Evolutionary conservation across 2,797 vertebrate species (phyloP).

Genomic region (Limosa lapponica): DNA sequence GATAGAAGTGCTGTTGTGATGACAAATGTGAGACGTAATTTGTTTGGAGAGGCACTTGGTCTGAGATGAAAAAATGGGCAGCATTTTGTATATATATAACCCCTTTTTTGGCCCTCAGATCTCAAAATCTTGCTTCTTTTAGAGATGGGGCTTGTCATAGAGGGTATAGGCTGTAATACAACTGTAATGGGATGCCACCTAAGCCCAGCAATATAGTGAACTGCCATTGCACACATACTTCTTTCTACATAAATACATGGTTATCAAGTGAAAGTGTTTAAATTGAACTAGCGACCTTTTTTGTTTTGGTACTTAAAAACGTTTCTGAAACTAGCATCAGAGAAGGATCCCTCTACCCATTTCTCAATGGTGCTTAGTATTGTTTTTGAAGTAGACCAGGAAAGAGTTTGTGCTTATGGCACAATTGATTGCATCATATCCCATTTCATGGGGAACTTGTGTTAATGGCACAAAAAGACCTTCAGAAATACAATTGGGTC

Average conservation of each 20-base stretch:
- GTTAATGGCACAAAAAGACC: background rate
- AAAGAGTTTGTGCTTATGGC: background rate
- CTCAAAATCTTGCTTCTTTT: background rate
- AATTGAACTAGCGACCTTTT: background rate
- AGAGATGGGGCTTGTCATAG: background rate
- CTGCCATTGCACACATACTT: background rate
- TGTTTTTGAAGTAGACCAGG: background rate
- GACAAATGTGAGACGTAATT: accelerated
- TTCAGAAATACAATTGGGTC: background rate
- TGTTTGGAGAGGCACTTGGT: background rate
- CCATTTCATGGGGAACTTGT: background rate
- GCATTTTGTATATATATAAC: background rate
- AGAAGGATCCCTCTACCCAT: background rate
- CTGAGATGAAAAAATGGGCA: background rate
- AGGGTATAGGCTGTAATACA: background rate
- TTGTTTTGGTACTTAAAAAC: background rate
- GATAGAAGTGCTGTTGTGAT: background rate
- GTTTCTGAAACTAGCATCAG: background rate
- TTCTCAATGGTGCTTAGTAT: background rate
- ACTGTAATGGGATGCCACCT: background rate
- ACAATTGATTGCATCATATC: background rate
- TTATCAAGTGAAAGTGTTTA: background rate
- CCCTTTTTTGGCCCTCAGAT: background rate
- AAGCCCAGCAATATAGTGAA: background rate
- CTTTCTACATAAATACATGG: accelerated